A percentile compares a stretch with the other conserved stretches of the same genome.
Conservation (phyloP, 2,888 invertebrate genomes). For the Toxonevra muliebris region DNA sequence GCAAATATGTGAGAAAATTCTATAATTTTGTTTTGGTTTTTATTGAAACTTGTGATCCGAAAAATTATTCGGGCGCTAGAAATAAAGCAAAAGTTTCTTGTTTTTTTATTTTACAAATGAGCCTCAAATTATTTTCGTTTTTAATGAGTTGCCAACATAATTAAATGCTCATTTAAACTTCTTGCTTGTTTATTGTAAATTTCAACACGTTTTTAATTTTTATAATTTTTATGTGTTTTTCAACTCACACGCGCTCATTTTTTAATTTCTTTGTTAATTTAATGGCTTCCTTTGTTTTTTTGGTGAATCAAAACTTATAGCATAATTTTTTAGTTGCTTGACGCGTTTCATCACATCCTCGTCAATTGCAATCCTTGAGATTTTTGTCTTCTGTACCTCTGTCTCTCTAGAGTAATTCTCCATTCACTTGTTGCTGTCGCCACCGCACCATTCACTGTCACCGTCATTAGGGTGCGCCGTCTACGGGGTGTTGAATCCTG, state of each 20-base stretch:
- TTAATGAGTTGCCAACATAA: slow-evolving; percentile 11
- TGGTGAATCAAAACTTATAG: slow-evolving; percentile 10
- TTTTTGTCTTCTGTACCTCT: not conserved
- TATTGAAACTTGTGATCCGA: not conserved
- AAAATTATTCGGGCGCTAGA: not conserved
- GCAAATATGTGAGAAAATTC: too few species aligned
- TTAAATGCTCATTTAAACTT: slow-evolving; percentile 24
- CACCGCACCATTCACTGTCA: slow-evolving; percentile 22
- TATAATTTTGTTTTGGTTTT: too few species aligned
- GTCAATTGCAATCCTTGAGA: not conserved
- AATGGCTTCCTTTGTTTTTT: slow-evolving; percentile 25
- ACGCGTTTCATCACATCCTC: slow-evolving; percentile 13
- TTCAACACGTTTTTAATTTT: slow-evolving; percentile 61
- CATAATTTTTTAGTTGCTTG: slow-evolving; percentile 2
- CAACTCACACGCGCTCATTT: slow-evolving; percentile 33
- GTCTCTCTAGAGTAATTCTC: slow-evolving; percentile 4
- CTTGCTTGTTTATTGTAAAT: slow-evolving; percentile 19
- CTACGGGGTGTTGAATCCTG: too few species aligned
- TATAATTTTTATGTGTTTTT: slow-evolving; percentile 55
- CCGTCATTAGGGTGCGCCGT: not conserved
- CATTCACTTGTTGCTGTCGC: slow-evolving; percentile 36
- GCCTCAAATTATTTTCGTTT: slow-evolving; percentile 24
- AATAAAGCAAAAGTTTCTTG: not conserved
- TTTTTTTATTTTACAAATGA: not conserved
- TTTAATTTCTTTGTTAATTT: slow-evolving; percentile 44